These are phyloP conservation scores for Leptocoma aspasia DNA, from an alignment of 2,113 vertebrate genomes.

Conservation along the genomic window DNA sequence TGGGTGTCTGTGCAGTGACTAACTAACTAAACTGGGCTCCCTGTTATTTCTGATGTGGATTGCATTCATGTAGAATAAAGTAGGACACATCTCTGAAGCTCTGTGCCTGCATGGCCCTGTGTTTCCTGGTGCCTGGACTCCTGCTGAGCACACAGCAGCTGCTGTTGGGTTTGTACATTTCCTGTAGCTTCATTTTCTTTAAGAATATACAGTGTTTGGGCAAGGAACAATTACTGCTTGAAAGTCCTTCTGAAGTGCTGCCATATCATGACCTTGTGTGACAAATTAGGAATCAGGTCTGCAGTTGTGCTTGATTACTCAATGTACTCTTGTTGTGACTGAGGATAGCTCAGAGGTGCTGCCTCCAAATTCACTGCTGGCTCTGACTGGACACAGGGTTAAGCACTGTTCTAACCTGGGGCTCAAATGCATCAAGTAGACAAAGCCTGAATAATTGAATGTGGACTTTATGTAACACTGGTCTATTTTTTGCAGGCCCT, in stretches of 20 bases:
- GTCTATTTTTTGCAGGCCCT: background rate
- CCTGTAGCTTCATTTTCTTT: background rate
- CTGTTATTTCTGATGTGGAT: background rate
- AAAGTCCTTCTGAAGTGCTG: background rate
- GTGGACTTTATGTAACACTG: background rate
- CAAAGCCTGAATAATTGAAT: background rate
- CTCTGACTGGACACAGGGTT: background rate
- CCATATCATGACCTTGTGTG: background rate
- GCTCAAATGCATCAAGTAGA: background rate
- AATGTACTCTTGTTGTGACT: background rate
- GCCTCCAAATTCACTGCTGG: background rate
- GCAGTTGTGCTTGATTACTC: accelerated
- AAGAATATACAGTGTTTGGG: background rate
- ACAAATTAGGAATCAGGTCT: background rate
- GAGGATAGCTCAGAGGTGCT: background rate
- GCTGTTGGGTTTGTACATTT: background rate
- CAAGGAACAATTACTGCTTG: background rate
- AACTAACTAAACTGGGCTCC: background rate
- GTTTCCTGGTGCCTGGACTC: background rate
- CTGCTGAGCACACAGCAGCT: background rate
- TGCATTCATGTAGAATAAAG: background rate
- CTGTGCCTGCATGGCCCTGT: background rate
- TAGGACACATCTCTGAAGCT: background rate
- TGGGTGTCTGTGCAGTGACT: background rate
- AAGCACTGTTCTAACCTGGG: background rate